Percentiles rank a stretch among this genome's conserved stretches.
Evolutionary conservation across 2,888 invertebrate species (phyloP).

Genomic region (Epiblema foenella): DNA sequence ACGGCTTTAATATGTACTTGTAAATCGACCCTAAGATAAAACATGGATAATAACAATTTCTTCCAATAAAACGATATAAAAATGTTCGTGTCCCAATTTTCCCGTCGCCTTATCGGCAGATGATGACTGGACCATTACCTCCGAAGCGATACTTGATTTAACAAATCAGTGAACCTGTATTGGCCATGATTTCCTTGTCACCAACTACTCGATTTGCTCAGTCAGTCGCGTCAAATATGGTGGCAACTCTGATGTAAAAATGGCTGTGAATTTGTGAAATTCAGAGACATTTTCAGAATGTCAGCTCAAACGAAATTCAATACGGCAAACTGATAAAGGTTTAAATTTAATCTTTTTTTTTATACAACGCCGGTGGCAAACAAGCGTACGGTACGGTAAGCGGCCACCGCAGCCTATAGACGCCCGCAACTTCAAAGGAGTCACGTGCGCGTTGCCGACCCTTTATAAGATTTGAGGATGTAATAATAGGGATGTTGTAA

Average conservation of each 20-base stretch:
- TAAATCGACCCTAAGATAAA: background rate
- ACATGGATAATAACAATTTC: background rate
- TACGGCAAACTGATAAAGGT: background rate
- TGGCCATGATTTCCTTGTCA: conserved; percentile 19
- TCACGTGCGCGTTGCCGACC: too few relatives aligned
- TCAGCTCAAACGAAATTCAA: too few relatives aligned
- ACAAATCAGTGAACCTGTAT: conserved; percentile 28
- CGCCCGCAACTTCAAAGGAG: too few relatives aligned
- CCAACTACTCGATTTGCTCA: conserved; percentile 18
- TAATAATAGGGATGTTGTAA: too few relatives aligned
- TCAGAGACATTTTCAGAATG: too few relatives aligned
- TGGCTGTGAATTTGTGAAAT: background rate
- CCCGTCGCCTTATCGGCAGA: conserved; percentile 11
- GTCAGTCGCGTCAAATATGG: background rate
- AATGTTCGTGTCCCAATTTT: background rate
- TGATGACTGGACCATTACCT: conserved; percentile 9
- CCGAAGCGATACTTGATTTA: conserved; percentile 29
- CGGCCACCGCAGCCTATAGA: too few relatives aligned
- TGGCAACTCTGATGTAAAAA: background rate
- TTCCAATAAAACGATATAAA: background rate
- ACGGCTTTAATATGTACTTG: background rate
- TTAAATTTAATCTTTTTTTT: too few relatives aligned
- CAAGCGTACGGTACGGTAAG: too few relatives aligned
- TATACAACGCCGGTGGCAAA: too few relatives aligned
- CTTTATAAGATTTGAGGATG: too few relatives aligned